Conservation (phyloP, 2,888 invertebrate species). For the Microctonus aethiopoides region DNA sequence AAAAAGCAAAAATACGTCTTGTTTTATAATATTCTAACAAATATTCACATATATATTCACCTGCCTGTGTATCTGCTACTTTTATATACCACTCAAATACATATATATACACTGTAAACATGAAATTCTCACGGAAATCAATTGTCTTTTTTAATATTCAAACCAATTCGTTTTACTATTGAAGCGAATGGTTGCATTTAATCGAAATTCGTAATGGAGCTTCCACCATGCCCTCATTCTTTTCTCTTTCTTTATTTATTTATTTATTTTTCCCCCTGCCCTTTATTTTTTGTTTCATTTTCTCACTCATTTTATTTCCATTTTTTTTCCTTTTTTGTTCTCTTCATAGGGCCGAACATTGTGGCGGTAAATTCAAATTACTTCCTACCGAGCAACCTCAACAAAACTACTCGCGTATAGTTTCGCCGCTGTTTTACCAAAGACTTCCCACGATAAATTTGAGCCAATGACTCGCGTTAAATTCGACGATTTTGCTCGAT, state of each 20-base stretch:
- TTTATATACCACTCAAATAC: no score
- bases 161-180: slow-evolving; percentile 29
- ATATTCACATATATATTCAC: not conserved
- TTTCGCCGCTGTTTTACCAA: slow-evolving; percentile 7
- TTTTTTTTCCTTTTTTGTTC: not conserved
- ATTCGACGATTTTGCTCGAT: slow-evolving; percentile 41
- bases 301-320: slow-evolving; percentile 7
- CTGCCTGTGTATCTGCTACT: not conserved
- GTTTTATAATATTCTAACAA: no score
- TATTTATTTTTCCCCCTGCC: not conserved
- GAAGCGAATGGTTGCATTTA: slow-evolving; percentile 22
- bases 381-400: slow-evolving; percentile 39
- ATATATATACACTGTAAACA: not conserved
- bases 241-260: slow-evolving; percentile 10
- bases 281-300: slow-evolving; percentile 17
- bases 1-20: no score
- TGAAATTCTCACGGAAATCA: slow-evolving; percentile 5
- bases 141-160: slow-evolving; percentile 30
- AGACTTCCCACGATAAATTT: slow-evolving; percentile 36
- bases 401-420: slow-evolving; percentile 15
- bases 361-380: slow-evolving; percentile 44
- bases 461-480: slow-evolving; percentile 40
- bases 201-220: slow-evolving; percentile 30
- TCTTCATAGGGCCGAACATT: slow-evolving; percentile 20
- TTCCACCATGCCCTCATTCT: slow-evolving; percentile 12